Evolutionary conservation across 2,113 vertebrate species (phyloP).

Genomic region (Gymnocephalus cernua): DNA sequence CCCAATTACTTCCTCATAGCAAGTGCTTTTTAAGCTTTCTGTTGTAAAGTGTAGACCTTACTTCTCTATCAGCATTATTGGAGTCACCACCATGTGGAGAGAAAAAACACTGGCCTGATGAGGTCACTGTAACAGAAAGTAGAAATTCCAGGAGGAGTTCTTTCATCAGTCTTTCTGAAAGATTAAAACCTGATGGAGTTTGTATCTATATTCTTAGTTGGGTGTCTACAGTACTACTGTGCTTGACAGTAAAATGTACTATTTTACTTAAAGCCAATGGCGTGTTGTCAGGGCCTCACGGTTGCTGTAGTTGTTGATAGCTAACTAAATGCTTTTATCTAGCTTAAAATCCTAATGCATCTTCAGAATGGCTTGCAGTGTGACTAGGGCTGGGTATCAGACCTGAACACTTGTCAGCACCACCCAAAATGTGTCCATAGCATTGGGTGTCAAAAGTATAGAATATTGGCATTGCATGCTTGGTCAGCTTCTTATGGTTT

Average conservation of each 20-base stretch:
- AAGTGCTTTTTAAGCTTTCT: constrained; percentile 24
- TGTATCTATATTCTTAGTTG: neutral
- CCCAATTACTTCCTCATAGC: constrained; percentile 16
- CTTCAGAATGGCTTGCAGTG: neutral
- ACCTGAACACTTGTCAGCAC: neutral
- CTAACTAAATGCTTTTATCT: neutral
- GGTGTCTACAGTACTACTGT: neutral
- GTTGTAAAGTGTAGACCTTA: neutral
- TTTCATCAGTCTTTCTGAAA: neutral
- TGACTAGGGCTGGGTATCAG: too few species aligned
- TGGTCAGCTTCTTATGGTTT: neutral
- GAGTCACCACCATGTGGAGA: neutral
- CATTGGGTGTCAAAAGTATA: too few species aligned
- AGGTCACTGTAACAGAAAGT: neutral
- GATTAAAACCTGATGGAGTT: neutral
- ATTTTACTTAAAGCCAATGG: neutral
- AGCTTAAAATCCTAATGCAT: neutral
- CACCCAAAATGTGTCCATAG: neutral
- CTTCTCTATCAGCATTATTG: constrained; percentile 27
- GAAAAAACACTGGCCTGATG: neutral
- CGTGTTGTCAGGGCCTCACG: neutral
- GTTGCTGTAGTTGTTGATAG: neutral
- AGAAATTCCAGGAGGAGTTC: neutral
- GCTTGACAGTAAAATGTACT: neutral
- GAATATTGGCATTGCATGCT: neutral